phyloP scores from a whole-genome alignment of 2,113 vertebrate species.

The Pyxicephalus adspersus region DNA sequence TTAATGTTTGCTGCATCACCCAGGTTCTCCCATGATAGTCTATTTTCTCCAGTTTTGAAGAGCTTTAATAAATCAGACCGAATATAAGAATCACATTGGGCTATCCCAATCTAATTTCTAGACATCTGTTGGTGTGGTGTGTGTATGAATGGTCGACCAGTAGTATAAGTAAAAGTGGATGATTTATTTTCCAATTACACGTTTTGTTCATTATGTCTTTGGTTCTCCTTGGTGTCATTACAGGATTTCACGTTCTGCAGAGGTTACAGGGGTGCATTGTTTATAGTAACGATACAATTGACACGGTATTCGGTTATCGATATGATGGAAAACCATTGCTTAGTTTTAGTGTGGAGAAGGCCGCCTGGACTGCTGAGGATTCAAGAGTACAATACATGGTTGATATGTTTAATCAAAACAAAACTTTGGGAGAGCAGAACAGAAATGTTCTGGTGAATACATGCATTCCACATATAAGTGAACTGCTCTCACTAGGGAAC shows the following conservation, averaged over 20 bases:
- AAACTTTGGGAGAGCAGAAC: neutral
- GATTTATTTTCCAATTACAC: no score
- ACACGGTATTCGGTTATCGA: neutral
- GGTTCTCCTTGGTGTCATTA: neutral
- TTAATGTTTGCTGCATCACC: no score
- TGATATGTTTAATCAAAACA: neutral
- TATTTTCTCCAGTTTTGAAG: no score
- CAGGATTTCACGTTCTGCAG: conserved; percentile 7
- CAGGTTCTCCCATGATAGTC: no score
- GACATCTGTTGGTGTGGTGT: no score
- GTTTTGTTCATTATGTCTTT: neutral
- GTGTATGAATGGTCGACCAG: no score
- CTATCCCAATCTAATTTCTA: no score
- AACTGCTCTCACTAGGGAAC: neutral
- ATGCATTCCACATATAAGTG: neutral
- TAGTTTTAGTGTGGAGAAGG: neutral
- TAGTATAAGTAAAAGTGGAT: no score
- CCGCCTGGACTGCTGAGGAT: neutral
- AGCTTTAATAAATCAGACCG: no score
- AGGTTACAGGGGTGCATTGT: neutral
- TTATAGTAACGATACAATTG: neutral
- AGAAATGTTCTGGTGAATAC: neutral
- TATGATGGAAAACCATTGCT: conserved; percentile 16
- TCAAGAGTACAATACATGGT: neutral
- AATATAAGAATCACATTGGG: no score